phyloP scores from a whole-genome alignment of 2,888 invertebrate genomes.

The Parelbella ahira region DNA sequence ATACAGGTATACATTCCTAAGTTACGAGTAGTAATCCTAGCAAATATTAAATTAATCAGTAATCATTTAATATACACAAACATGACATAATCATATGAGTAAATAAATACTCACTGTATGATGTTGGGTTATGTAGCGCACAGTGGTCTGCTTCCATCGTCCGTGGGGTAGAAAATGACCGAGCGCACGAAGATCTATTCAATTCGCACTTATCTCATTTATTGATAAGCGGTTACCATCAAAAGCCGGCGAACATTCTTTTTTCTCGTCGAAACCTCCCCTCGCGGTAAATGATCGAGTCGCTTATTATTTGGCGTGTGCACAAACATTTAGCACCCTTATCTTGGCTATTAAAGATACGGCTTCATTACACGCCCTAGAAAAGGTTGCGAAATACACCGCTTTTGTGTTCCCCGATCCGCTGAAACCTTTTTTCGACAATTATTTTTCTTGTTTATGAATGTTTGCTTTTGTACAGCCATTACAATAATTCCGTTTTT shows the following conservation, averaged over 20 bases:
- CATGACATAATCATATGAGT: no score
- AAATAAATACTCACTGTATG: no score
- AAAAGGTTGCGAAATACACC: conserved; percentile 43
- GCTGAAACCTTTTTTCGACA: conserved; percentile 35
- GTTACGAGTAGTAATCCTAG: no score
- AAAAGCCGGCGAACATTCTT: conserved; percentile 47
- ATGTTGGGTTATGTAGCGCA: no score
- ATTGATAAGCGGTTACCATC: conserved; percentile 55
- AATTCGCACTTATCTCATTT: conserved; percentile 59
- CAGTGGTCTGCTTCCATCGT: no score
- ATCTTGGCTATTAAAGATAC: conserved; percentile 77
- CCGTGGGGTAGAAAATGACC: conserved; percentile 31
- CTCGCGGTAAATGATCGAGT: conserved; percentile 72
- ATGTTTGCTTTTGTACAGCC: conserved; percentile 27
- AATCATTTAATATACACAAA: no score
- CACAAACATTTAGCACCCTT: conserved; percentile 78
- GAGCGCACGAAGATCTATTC: conserved; percentile 43
- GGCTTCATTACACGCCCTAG: conserved; percentile 69
- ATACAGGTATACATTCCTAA: no score
- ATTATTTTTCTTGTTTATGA: conserved; percentile 37
- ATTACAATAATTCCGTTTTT: conserved; percentile 34
- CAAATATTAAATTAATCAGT: no score
- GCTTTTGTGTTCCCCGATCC: conserved; percentile 43
- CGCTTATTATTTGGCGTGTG: conserved; percentile 80
- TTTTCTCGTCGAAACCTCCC: conserved; percentile 58